Base-by-base conservation (phyloP, 2,888 invertebrate species). In the Tenthredo notha region DNA sequence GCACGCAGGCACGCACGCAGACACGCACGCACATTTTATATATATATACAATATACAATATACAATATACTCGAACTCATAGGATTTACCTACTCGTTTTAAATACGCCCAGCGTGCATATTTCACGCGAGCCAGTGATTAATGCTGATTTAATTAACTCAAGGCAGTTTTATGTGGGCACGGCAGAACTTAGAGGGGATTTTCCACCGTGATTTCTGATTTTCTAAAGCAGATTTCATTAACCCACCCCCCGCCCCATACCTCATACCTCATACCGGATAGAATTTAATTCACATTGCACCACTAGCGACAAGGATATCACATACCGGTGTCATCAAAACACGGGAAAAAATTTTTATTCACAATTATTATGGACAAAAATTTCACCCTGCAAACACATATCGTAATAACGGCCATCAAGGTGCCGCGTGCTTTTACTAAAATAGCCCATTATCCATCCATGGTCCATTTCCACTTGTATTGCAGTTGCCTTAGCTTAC, bases 101-200 rank as follows among this genome's bases (percentile, higher is more conserved):
- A 80, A 61, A 80, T 80, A 37, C 80, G 61, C 80, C 61, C 40
- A 61, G 58, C 37, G 37, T 61, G 67, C 83, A 70, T 83, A 83
- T 83, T 83, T 83, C 70, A 83, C 83, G 67, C 83, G 47, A 83
- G 67, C 83, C 43, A 80, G 83, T 83, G 83, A 83, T 83, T 83
- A 83, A 83, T 83, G 83, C 70, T 83, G 83, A 83, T 83, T 83
- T 83, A 83, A 83, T 83, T 83, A 83, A 83, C 83, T 83, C 83
- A n/a, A 29, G 83, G 83, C 83, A 83, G 83, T 83, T 83, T 83
- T 83, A 83, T 83, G 50, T 33, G 83, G 9, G 29, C 83, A 50
- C 50, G 50, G 43, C n/a, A 70, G 80, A n/a, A 37, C 40, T 10
- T 33, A 6, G 7, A 6, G 33, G 67, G 33, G 74, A 15, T 21